These are phyloP conservation scores for Halcyon senegalensis DNA, from an alignment of 2,113 vertebrate genomes.

Conservation along the genomic window DNA sequence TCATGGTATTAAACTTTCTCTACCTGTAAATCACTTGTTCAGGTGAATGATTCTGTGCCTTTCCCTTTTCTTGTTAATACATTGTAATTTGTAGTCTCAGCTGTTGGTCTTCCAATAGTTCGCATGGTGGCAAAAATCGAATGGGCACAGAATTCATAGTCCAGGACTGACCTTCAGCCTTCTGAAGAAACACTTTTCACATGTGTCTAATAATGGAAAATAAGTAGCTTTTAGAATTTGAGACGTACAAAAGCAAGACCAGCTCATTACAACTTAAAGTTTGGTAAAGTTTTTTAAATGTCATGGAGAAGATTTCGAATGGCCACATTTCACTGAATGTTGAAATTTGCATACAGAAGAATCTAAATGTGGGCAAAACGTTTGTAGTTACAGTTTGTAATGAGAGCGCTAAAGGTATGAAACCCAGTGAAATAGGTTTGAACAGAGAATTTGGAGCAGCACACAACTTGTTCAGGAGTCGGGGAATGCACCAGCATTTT, in stretches of 20 bases:
- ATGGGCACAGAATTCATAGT: neutral
- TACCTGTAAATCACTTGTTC: neutral
- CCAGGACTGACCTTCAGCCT: neutral
- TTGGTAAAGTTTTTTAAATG: accelerated
- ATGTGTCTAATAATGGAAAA: neutral
- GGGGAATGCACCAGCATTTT: neutral
- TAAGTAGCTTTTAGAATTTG: neutral
- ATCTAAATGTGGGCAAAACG: neutral
- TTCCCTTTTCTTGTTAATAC: neutral
- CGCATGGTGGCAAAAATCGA: neutral
- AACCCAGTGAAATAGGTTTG: neutral
- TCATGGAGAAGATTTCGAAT: neutral
- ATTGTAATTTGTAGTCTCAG: neutral
- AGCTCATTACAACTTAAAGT: neutral
- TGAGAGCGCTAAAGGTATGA: accelerated
- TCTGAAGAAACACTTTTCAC: neutral
- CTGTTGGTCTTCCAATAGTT: neutral
- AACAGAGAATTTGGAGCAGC: neutral
- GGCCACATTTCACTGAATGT: neutral
- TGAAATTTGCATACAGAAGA: no score
- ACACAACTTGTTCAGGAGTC: neutral
- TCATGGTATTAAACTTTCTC: neutral
- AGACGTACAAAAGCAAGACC: neutral
- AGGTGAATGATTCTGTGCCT: neutral
- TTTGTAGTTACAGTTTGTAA: neutral